These are phyloP conservation scores for Numida meleagris DNA, from an alignment of 2,113 vertebrate genomes.

Conservation along the genomic window DNA sequence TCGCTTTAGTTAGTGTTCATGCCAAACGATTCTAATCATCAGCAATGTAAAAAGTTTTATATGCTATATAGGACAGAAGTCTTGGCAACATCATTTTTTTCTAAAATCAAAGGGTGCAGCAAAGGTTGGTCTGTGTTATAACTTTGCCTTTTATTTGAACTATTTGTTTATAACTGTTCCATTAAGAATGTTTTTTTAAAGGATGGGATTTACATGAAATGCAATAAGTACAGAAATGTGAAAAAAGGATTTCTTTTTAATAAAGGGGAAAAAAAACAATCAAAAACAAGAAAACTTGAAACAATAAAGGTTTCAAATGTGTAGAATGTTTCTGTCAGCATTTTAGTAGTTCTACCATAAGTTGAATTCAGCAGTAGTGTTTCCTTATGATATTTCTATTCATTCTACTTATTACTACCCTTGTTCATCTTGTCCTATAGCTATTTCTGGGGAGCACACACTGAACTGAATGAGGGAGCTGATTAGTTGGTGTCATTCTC, in stretches of 20 bases:
- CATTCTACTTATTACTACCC: neutral
- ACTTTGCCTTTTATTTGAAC: neutral
- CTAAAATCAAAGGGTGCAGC: neutral
- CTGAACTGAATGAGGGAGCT: neutral
- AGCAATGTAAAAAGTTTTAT: neutral
- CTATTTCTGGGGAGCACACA: neutral
- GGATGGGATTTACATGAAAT: neutral
- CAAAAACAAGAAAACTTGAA: neutral
- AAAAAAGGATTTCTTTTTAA: neutral
- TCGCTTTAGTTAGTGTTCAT: neutral
- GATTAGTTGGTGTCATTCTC: conserved; percentile 19
- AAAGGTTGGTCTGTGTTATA: neutral
- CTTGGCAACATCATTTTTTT: neutral
- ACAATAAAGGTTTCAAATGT: neutral
- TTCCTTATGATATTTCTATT: neutral
- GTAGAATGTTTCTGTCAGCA: neutral
- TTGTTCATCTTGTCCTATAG: neutral
- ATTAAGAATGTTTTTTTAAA: neutral
- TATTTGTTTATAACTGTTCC: neutral
- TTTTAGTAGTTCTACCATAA: neutral
- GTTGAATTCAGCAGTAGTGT: neutral
- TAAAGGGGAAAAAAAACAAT: neutral
- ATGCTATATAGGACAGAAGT: neutral
- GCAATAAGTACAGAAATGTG: neutral
- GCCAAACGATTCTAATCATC: neutral